phyloP scores from a whole-genome alignment of 2,888 invertebrate genomes.

The Netelia inedita region DNA sequence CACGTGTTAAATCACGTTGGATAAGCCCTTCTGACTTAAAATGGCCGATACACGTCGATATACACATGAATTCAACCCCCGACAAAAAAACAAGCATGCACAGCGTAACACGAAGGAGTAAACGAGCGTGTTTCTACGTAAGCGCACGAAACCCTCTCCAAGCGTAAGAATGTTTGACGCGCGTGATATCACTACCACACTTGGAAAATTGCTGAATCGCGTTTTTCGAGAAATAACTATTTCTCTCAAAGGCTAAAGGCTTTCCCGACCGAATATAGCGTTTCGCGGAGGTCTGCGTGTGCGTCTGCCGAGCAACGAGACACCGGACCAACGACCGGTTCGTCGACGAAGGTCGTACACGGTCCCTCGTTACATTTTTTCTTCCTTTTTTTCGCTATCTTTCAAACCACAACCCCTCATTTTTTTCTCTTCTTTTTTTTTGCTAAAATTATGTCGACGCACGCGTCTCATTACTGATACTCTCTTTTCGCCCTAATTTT shows the following conservation, averaged over 20 bases:
- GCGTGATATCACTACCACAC: not conserved
- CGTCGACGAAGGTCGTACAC: conserved; percentile 43
- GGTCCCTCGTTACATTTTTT: conserved; percentile 24
- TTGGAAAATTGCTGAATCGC: conserved; percentile 64
- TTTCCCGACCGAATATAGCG: too few relatives aligned
- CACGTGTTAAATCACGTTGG: not conserved
- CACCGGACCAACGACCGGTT: conserved; percentile 2
- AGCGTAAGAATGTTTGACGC: conserved; percentile 29
- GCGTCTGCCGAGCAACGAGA: conserved; percentile 6
- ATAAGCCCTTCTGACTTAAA: not conserved
- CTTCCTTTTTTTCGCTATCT: not conserved
- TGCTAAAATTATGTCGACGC: conserved; percentile 17
- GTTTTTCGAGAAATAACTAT: conserved; percentile 51
- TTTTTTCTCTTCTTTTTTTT: not conserved
- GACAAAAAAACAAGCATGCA: not conserved
- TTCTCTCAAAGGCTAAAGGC: too few relatives aligned
- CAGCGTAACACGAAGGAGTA: conserved; percentile 21
- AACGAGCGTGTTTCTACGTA: conserved; percentile 42
- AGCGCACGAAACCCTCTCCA: conserved; percentile 36
- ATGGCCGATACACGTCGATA: not conserved
- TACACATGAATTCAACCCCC: too few relatives aligned
- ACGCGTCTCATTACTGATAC: conserved; percentile 4
- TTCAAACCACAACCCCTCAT: not conserved
- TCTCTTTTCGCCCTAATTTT: conserved; percentile 30
- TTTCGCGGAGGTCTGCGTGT: conserved; percentile 5